Evolutionary conservation across 1,140 invertebrate genomes (phyloP), one percentile per base, ranked within the genome.

Genomic region (Mylabris phalerata): DNA sequence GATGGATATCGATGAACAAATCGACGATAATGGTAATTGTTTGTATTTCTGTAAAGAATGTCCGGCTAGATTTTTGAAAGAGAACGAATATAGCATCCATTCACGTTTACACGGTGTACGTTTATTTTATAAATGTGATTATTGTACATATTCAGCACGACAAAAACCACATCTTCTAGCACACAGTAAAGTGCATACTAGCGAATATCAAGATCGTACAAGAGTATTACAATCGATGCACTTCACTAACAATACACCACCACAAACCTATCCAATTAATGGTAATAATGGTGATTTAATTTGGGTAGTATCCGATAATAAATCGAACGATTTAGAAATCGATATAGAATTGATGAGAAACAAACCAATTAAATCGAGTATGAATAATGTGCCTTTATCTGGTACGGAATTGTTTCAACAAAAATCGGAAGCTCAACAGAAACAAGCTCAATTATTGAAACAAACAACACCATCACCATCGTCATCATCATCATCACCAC

Each of bases 131-230:
- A 80, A 84, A 55, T 93, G 91, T 65, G 79, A 84, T 49, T 82
- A 80, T 69, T 93, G 91, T 67, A 84, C 86, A n/a, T 93, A 90
- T 70, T 82, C 87, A 0, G 84, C 88, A 0, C 74, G 82, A 0
- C 84, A 90, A 63, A 80, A 83, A 57, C 77, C 79, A 1, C 82
- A 91, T 67, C 73, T 93, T 7, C 69, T 80, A n/a, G 79, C 84
- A 3, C 92, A 94, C 73, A 75, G 80, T 3, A 82, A 84, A 64
- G 89, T 93, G 0, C 92, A 95, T 71, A 84, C 86, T 3, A 78
- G 82, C 4, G 88, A 92, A 64, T 94, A 94, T 73, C 84, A 92
- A 73, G 82, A 88, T 44, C 82, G 87, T 66, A 90, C 88, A 2
- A 84, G 83, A 67, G 79, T 82, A 60, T 73, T 93, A 26, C 78